Evolutionary conservation across 2,797 vertebrate genomes (phyloP).

Genomic region (Valencia hispanica): DNA sequence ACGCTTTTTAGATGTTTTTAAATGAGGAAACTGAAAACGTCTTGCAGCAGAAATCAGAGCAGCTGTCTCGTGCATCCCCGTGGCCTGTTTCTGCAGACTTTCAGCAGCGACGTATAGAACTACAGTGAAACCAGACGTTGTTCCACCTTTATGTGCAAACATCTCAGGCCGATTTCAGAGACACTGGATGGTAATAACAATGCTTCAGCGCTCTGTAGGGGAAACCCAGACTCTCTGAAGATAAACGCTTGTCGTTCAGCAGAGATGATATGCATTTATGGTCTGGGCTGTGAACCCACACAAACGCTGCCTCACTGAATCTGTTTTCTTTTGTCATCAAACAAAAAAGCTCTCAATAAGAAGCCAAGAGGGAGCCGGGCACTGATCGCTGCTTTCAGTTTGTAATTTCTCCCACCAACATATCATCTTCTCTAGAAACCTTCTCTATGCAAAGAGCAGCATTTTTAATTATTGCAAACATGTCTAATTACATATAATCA

Average conservation of each 20-base stretch:
- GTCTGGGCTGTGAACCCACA: constrained; percentile 13
- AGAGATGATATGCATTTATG: constrained; percentile 21
- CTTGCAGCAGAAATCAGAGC: background rate
- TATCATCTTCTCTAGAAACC: constrained; percentile 33
- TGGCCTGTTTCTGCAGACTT: background rate
- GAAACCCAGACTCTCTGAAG: constrained; percentile 8
- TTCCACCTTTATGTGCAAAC: constrained; percentile 10
- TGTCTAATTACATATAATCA: constrained; percentile 47
- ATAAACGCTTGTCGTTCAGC: constrained; percentile 8
- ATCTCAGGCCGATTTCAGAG: background rate
- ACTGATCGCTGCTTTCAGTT: constrained; percentile 19
- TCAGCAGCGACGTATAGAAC: constrained; percentile 9
- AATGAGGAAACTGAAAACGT: too few species aligned
- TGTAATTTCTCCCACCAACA: constrained; percentile 20
- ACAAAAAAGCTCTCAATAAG: constrained; percentile 31
- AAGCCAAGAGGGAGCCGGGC: background rate
- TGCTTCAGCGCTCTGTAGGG: background rate
- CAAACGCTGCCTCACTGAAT: background rate
- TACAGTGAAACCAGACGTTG: background rate
- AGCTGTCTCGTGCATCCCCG: background rate
- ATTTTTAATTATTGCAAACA: constrained; percentile 30
- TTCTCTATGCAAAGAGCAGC: background rate
- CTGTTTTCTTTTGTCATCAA: constrained; percentile 26
- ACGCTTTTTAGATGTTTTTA: too few species aligned
- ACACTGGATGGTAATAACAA: constrained; percentile 39